Percentiles rank a stretch among this genome's conserved stretches.
These are phyloP conservation scores for Reticulitermes lucifugus DNA, from an alignment of 2,888 invertebrate genomes.

Conservation along the genomic window DNA sequence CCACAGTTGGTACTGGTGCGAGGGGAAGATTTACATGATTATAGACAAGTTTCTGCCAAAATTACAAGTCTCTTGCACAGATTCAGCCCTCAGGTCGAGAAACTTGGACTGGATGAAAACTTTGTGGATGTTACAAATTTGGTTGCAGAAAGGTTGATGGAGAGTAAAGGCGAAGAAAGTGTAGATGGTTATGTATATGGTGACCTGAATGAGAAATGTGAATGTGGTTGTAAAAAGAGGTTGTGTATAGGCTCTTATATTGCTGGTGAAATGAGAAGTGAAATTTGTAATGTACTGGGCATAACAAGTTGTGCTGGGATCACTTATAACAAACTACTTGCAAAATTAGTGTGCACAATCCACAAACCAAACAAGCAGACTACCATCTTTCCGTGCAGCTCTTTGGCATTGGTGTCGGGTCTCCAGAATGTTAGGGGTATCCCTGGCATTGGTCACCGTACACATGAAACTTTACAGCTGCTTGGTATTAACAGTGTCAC, in stretches of 20 bases:
- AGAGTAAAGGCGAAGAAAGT: slow-evolving; percentile 53
- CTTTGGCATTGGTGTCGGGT: slow-evolving; percentile 73
- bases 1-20: slow-evolving; percentile 80
- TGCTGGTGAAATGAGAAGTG: slow-evolving; percentile 80
- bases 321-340: slow-evolving; percentile 85
- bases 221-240: slow-evolving; percentile 51
- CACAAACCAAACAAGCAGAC: slow-evolving; percentile 89
- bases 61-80: slow-evolving; percentile 78
- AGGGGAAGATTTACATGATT: slow-evolving; percentile 86
- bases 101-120: slow-evolving; percentile 88
- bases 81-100: slow-evolving; percentile 81
- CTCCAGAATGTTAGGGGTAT: slow-evolving; percentile 73
- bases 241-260: slow-evolving; percentile 74
- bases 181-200: slow-evolving; percentile 50
- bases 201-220: slow-evolving; percentile 58
- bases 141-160: slow-evolving; percentile 60
- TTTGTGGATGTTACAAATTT: slow-evolving; percentile 82
- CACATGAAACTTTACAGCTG: slow-evolving; percentile 72
- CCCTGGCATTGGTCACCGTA: slow-evolving; percentile 82
- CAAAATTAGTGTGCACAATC: slow-evolving; percentile 72
- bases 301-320: slow-evolving; percentile 87
- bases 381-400: slow-evolving; percentile 77
- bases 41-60: slow-evolving; percentile 82
- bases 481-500: slow-evolving; percentile 75
- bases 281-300: slow-evolving; percentile 75